Evolutionary conservation across 2,797 vertebrate genomes (phyloP), one percentile per base, ranked within the genome.

Genomic region (Staurois parvus): DNA sequence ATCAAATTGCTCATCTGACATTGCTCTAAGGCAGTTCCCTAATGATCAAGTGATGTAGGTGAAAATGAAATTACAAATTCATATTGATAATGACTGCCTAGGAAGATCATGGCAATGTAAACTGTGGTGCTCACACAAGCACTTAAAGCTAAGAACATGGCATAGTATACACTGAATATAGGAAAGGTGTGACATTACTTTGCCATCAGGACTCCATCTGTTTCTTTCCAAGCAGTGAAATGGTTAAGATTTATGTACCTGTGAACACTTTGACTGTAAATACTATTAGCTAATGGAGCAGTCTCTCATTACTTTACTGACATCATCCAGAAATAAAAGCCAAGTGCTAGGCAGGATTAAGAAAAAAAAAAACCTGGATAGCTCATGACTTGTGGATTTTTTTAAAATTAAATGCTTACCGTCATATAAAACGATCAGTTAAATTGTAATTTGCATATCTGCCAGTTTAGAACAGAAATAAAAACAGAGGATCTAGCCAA

Each of bases 241-340:
- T 34, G 45, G 68, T 79, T 79, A 79, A 17, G 9, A 28, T 73
- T 19, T 48, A 42, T 62, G 19, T 59, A 64, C 15, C 32, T 6
- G 19, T 45, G 34, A 26, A 67, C 42, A 37, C 37, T 48, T 15
- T 59, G 82, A 40, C 78, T 37, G 28, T 76, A 86, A 85, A 90
- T 88, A 84, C 62, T 81, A 90, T 91, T 90, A 89, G 88, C 84
- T 92, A 91, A 91, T 88, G 85, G 87, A 85, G 88, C 85, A 89
- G 79, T 72, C 84, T 85, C 82, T 89, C 89, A 87, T 91, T 89
- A 81, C 89, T 86, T 88, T 84, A 75, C 80, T 87, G 34, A 80
- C 83, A n/a, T 88, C 83, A 88, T 80, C 79, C 56, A 8, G 21
- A 64, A n/a, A n/a, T 66, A 26, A 17, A 66, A 72, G 40, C 26